These are phyloP conservation scores for Caenorhabditis japonica DNA, from an alignment of 2,888 invertebrate genomes.

Conservation along the genomic window DNA sequence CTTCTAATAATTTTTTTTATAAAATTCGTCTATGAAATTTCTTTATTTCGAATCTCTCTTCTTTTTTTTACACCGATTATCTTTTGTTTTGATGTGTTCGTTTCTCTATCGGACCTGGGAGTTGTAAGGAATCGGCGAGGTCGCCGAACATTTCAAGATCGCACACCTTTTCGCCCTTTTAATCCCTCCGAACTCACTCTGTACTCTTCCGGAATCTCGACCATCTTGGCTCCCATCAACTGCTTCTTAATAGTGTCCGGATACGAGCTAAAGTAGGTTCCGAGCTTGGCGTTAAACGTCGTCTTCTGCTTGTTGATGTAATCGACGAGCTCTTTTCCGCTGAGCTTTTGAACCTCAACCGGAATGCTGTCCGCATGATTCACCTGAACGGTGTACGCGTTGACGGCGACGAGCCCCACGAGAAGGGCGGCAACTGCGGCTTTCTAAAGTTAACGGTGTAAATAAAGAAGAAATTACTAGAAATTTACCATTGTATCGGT, in stretches of 20 bases:
- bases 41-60: too few species aligned
- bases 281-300: constrained; percentile 54
- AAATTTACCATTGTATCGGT: constrained; percentile 44
- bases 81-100: too few species aligned
- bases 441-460: constrained; percentile 21
- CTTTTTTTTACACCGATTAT: too few species aligned
- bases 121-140: too few species aligned
- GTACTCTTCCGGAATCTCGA: constrained; percentile 58
- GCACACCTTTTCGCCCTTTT: too few species aligned
- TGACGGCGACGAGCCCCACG: constrained; percentile 35
- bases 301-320: constrained; percentile 62
- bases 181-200: too few species aligned
- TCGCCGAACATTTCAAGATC: too few species aligned
- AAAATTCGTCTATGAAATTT: too few species aligned
- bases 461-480: background rate
- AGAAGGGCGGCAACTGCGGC: constrained; percentile 37
- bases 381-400: constrained; percentile 39
- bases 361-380: constrained; percentile 44
- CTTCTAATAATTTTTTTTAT: too few species aligned
- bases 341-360: constrained; percentile 51
- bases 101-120: too few species aligned
- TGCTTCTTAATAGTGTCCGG: constrained; percentile 54
- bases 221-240: constrained; percentile 64
- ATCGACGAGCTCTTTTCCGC: constrained; percentile 62
- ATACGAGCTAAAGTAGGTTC: constrained; percentile 52